These are phyloP conservation scores for Cairina moschata DNA, from an alignment of 2,113 vertebrate species.

Conservation along the genomic window DNA sequence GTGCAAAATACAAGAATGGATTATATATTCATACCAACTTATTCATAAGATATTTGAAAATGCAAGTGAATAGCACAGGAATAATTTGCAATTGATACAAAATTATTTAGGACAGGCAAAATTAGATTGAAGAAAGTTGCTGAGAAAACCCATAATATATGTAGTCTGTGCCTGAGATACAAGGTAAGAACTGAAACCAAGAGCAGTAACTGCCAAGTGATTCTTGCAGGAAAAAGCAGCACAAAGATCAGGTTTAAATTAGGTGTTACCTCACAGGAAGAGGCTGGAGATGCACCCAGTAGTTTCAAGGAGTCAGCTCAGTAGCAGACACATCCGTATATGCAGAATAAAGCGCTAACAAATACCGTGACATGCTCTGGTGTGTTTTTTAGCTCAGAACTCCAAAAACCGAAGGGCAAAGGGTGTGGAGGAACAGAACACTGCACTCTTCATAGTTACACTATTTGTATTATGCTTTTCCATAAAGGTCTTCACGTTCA, in stretches of 20 bases:
- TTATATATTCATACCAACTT: not conserved
- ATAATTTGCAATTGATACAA: not conserved
- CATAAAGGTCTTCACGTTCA: not conserved
- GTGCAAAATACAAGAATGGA: not conserved
- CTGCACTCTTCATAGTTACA: not conserved
- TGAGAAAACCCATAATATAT: not conserved
- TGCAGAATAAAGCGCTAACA: not conserved
- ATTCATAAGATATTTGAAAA: not conserved
- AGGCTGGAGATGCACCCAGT: not conserved
- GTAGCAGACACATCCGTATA: rapidly evolving
- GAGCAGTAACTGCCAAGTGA: not conserved
- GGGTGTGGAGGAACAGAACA: not conserved
- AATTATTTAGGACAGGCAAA: not conserved
- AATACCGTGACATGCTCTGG: not conserved
- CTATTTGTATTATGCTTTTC: not conserved
- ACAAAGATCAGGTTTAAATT: not conserved
- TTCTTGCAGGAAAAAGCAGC: not conserved
- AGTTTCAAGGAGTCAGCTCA: not conserved
- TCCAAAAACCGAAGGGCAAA: not conserved
- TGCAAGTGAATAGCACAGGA: not conserved
- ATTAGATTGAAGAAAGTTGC: not conserved
- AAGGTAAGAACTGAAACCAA: rapidly evolving
- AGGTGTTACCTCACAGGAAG: not conserved
- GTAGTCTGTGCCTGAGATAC: not conserved
- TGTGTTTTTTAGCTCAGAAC: not conserved